These are phyloP conservation scores for Pituophis catenifer DNA, from an alignment of 2,113 vertebrate genomes.

Conservation along the genomic window DNA sequence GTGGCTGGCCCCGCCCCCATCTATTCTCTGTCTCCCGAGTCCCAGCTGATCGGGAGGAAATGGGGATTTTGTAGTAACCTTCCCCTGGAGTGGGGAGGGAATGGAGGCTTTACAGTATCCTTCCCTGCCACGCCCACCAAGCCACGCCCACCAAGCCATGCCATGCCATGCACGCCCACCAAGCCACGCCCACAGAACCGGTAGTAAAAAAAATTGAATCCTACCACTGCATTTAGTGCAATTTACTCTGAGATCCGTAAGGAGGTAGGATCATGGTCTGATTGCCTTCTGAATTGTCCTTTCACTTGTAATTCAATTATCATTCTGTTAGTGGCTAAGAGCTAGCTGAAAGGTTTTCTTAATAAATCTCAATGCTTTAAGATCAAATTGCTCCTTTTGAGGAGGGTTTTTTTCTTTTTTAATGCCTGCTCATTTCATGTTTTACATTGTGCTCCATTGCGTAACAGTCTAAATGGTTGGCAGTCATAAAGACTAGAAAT, in stretches of 20 bases:
- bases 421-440: not conserved
- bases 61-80: too few species aligned
- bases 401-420: not conserved
- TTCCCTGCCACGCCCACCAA: too few species aligned
- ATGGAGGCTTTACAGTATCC: too few species aligned
- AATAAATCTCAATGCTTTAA: not conserved
- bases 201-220: too few species aligned
- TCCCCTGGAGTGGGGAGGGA: too few species aligned
- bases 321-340: not conserved
- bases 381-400: not conserved
- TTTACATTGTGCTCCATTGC: not conserved
- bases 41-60: too few species aligned
- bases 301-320: not conserved
- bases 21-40: too few species aligned
- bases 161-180: too few species aligned
- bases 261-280: not conserved
- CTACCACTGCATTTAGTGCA: too few species aligned
- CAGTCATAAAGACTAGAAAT: not conserved
- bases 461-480: not conserved
- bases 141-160: too few species aligned
- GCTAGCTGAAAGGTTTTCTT: not conserved
- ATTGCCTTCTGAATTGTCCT: not conserved
- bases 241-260: not conserved
- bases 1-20: too few species aligned
- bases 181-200: too few species aligned